phyloP scores from a whole-genome alignment of 2,888 invertebrate species.

The Microplitis deprimator region DNA sequence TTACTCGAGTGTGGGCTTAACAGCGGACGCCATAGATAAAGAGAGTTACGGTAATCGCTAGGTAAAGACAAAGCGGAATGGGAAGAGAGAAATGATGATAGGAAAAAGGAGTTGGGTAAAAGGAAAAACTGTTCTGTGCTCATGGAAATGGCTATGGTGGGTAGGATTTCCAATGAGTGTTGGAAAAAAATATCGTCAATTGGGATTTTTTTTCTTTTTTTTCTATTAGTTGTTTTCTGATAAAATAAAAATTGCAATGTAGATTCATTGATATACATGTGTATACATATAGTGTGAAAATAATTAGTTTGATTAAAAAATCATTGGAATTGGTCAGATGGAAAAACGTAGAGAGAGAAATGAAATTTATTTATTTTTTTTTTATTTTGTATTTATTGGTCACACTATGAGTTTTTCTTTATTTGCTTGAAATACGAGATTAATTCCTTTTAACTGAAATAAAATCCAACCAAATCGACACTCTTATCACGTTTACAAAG shows the following conservation, averaged over 20 bases:
- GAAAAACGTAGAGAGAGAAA: not conserved
- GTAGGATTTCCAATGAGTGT: not conserved
- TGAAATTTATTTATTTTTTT: not conserved
- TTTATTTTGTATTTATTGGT: not conserved
- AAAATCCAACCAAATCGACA: not conserved
- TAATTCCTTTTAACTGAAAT: not conserved
- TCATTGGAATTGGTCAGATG: not conserved
- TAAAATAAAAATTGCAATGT: not conserved
- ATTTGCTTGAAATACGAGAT: constrained; percentile 3
- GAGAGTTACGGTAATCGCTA: constrained; percentile 64
- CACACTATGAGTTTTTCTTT: not conserved
- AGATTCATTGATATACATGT: not conserved
- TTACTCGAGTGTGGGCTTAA: constrained; percentile 41
- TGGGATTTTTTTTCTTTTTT: not conserved
- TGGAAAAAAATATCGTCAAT: not conserved
- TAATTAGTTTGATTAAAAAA: not conserved
- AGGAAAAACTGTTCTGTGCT: constrained; percentile 18
- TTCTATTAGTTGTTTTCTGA: not conserved
- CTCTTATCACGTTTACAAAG: constrained; percentile 2
- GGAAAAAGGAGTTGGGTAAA: constrained; percentile 14
- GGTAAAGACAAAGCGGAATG: constrained; percentile 47
- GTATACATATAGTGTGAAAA: not conserved
- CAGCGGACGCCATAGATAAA: constrained; percentile 54
- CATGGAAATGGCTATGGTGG: constrained; percentile 8
- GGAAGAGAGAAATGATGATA: constrained; percentile 5